phyloP scores from a whole-genome alignment of 2,888 invertebrate species.

The Iphiclides podalirius region DNA sequence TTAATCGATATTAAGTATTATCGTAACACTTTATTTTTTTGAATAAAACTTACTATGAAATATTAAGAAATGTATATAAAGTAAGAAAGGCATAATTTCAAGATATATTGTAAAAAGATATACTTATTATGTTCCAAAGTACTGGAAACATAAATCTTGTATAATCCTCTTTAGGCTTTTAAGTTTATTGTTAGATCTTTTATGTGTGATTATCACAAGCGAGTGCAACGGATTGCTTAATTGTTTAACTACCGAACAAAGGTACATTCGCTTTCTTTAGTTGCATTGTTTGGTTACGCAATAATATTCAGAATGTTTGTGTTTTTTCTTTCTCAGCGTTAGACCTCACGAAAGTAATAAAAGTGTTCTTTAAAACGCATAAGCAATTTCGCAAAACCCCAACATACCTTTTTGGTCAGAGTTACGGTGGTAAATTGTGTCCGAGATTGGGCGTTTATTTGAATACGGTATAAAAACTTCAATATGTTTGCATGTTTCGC shows the following conservation, averaged over 20 bases:
- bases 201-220: neutral
- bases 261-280: constrained; percentile 1
- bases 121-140: too few relatives aligned
- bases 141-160: too few relatives aligned
- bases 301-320: neutral
- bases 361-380: constrained; percentile 83
- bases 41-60: too few relatives aligned
- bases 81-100: too few relatives aligned
- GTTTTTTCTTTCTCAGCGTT: constrained; percentile 67
- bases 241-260: neutral
- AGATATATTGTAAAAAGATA: too few relatives aligned
- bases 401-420: constrained; percentile 91
- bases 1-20: too few relatives aligned
- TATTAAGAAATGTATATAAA: too few relatives aligned
- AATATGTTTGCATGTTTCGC: constrained; percentile 12
- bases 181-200: neutral
- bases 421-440: constrained; percentile 95
- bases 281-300: constrained; percentile 13
- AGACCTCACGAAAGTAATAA: constrained; percentile 87
- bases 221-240: constrained; percentile 2
- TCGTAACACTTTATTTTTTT: too few relatives aligned
- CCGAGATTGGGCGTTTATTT: constrained; percentile 62
- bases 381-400: constrained; percentile 86
- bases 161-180: too few relatives aligned
- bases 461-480: constrained; percentile 46